phyloP scores from a whole-genome alignment of 1,140 invertebrate genomes.

The Oryctes rhinoceros region DNA sequence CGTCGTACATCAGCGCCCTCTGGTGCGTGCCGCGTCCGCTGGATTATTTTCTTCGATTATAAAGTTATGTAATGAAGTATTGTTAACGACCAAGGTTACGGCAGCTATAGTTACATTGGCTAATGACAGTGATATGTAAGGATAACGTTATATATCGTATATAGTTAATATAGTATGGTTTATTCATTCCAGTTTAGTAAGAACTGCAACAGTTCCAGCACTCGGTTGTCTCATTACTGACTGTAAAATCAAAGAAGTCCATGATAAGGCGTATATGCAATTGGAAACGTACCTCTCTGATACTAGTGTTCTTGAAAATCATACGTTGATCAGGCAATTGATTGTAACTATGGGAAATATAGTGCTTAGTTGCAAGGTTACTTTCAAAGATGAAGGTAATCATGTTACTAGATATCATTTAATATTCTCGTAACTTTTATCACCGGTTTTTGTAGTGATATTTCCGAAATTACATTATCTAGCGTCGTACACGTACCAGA shows the following conservation, averaged over 20 bases:
- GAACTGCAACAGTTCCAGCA: constrained; percentile 71
- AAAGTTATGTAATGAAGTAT: constrained; percentile 65
- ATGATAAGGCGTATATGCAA: constrained; percentile 77
- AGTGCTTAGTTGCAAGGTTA: constrained; percentile 63
- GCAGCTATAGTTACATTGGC: constrained; percentile 77
- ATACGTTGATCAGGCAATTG: constrained; percentile 62
- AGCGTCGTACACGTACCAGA: constrained; percentile 66
- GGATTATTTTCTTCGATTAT: constrained; percentile 70
- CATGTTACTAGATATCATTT: too few relatives aligned
- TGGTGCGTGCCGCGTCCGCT: constrained; percentile 69
- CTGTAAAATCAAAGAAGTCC: constrained; percentile 66
- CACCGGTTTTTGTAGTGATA: constrained; percentile 66
- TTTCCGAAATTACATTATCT: constrained; percentile 70
- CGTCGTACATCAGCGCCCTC: constrained; percentile 71
- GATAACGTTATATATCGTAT: constrained; percentile 21
- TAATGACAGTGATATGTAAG: constrained; percentile 75
- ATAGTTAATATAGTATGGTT: not conserved
- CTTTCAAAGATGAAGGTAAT: constrained; percentile 68
- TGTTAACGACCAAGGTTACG: constrained; percentile 69
- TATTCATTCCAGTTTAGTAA: constrained; percentile 61
- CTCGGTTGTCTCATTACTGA: constrained; percentile 72
- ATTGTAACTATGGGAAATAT: constrained; percentile 65
- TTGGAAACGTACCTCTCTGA: constrained; percentile 73
- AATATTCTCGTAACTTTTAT: too few relatives aligned
- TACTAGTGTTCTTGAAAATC: constrained; percentile 61